Conservation (phyloP, 2,113 vertebrate species). For the Hemiscyllium ocellatum region DNA sequence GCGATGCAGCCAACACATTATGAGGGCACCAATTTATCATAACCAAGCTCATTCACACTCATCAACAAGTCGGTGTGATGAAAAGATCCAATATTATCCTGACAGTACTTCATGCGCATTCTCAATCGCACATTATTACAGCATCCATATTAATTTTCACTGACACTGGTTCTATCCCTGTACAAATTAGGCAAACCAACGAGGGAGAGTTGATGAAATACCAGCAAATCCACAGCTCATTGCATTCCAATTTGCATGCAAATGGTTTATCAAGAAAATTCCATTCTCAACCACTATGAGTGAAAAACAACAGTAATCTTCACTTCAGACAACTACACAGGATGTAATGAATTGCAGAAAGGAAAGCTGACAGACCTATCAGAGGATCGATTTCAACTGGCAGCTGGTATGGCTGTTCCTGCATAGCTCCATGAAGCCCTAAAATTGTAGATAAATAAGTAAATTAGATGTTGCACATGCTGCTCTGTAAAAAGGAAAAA, state of each 20-base stretch:
- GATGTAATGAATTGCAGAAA: slow-evolving; percentile 76
- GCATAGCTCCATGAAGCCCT: slow-evolving; percentile 90
- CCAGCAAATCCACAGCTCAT: slow-evolving; percentile 96
- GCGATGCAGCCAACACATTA: slow-evolving; percentile 70
- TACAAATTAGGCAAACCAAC: slow-evolving; percentile 90
- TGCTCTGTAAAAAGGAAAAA: slow-evolving; percentile 42
- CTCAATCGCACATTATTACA: slow-evolving; percentile 99
- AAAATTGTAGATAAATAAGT: slow-evolving; percentile 62
- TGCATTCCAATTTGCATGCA: slow-evolving; percentile 99
- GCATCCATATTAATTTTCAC: slow-evolving; percentile 99
- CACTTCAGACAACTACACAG: slow-evolving; percentile 84
- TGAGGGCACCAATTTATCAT: slow-evolving; percentile 66
- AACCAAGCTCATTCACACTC: slow-evolving; percentile 72
- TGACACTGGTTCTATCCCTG: slow-evolving; percentile 89
- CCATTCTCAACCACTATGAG: slow-evolving; percentile 81
- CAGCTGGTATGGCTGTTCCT: slow-evolving; percentile 98
- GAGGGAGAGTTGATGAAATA: slow-evolving; percentile 93
- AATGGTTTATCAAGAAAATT: slow-evolving; percentile 94
- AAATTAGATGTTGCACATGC: slow-evolving; percentile 27
- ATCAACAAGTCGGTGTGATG: slow-evolving; percentile 98
- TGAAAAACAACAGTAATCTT: slow-evolving; percentile 90
- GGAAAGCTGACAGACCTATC: slow-evolving; percentile 89
- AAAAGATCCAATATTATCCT: slow-evolving; percentile 96
- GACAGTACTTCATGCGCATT: slow-evolving; percentile 88
- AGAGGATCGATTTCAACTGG: slow-evolving; percentile 99